Conservation (phyloP, 2,888 invertebrate genomes). For the Ophion obscuratus region DNA sequence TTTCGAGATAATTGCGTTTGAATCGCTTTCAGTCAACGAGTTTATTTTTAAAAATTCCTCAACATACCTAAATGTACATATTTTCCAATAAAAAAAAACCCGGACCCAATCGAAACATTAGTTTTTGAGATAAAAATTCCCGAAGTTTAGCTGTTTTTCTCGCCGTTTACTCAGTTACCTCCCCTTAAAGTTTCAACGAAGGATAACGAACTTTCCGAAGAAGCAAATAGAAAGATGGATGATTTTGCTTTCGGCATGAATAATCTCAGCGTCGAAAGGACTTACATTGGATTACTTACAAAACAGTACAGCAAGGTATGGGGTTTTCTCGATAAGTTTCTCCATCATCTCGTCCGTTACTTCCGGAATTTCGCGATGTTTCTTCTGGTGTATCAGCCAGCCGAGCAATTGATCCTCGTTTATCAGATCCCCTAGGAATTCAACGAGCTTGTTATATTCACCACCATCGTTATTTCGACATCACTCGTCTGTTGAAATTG, state of each 20-base stretch:
- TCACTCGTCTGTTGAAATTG: neutral
- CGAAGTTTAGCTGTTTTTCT: too few relatives aligned
- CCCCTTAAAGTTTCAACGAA: too few relatives aligned
- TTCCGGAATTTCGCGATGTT: constrained; percentile 95
- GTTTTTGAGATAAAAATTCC: too few relatives aligned
- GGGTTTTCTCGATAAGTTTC: constrained; percentile 91
- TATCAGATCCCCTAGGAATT: constrained; percentile 90
- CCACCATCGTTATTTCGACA: neutral
- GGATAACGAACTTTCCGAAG: neutral
- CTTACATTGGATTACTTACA: constrained; percentile 88
- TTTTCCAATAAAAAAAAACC: too few relatives aligned
- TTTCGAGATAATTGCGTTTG: too few relatives aligned
- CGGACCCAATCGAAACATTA: too few relatives aligned
- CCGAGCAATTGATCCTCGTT: constrained; percentile 96
- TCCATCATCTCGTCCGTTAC: constrained; percentile 98
- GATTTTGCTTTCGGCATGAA: constrained; percentile 24
- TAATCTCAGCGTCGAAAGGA: constrained; percentile 55
- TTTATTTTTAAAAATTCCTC: too few relatives aligned
- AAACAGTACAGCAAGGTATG: constrained; percentile 94
- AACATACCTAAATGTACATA: too few relatives aligned
- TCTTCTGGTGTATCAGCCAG: constrained; percentile 95
- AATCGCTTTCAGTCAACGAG: too few relatives aligned
- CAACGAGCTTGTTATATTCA: neutral
- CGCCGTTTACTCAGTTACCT: too few relatives aligned
- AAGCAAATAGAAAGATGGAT: neutral